These are phyloP conservation scores for Excalfactoria chinensis DNA, from an alignment of 2,113 vertebrate genomes.

Conservation along the genomic window DNA sequence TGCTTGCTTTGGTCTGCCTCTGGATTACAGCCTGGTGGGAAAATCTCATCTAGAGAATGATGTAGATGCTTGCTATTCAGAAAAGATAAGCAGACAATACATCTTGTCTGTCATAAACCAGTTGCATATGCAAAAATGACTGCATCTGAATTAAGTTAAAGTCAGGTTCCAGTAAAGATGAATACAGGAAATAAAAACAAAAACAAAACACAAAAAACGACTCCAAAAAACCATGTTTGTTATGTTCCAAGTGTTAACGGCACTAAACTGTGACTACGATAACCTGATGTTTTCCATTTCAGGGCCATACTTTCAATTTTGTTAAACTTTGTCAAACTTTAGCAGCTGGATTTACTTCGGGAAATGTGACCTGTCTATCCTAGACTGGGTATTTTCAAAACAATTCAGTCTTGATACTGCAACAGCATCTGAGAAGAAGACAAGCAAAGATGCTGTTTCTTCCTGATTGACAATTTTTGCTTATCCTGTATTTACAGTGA, in stretches of 20 bases:
- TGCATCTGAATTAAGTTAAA: slow-evolving; percentile 17
- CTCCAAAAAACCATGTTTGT: not conserved
- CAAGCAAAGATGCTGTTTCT: not conserved
- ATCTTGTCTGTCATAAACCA: slow-evolving; percentile 35
- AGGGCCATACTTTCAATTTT: not conserved
- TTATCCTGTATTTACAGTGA: not conserved
- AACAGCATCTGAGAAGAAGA: not conserved
- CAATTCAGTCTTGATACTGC: not conserved
- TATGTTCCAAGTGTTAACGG: not conserved
- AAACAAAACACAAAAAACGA: too few relatives aligned
- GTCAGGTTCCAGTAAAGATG: slow-evolving; percentile 22
- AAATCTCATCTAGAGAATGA: slow-evolving; percentile 44
- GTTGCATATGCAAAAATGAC: not conserved
- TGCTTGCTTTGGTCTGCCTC: not conserved
- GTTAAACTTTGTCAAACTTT: not conserved
- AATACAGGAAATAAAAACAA: not conserved
- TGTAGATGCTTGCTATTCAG: slow-evolving; percentile 54
- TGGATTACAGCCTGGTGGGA: not conserved
- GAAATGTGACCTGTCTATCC: not conserved
- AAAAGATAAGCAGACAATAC: slow-evolving; percentile 68
- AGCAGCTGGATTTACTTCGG: not conserved
- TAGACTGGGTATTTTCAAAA: not conserved
- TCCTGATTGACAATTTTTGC: not conserved
- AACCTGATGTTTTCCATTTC: not conserved
- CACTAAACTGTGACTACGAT: not conserved